phyloP scores from a whole-genome alignment of 1,140 invertebrate species.

The Plodia interpunctella region DNA sequence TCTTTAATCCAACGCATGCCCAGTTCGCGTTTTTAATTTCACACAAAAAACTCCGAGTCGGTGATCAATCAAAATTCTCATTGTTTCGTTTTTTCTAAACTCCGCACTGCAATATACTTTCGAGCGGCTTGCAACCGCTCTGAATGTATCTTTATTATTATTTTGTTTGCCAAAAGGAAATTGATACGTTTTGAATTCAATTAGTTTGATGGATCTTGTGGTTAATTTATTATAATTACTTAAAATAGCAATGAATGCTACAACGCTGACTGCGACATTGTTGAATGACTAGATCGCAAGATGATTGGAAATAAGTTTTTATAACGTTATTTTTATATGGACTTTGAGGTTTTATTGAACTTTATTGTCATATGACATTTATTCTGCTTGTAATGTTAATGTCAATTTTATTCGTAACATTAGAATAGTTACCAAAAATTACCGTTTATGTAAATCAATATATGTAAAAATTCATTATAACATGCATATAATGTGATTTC shows the following conservation, averaged over 20 bases:
- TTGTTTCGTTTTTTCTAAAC: slow-evolving; percentile 64
- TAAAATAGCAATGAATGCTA: not conserved
- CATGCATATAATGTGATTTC: too few relatives aligned
- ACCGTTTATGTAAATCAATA: too few relatives aligned
- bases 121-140: slow-evolving; percentile 63
- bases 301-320: too few relatives aligned
- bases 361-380: too few relatives aligned
- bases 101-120: slow-evolving; percentile 68
- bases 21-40: slow-evolving; percentile 74
- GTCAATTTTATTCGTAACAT: too few relatives aligned
- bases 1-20: slow-evolving; percentile 71
- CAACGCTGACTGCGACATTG: too few relatives aligned
- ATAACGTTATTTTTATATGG: too few relatives aligned
- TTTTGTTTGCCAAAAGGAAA: slow-evolving; percentile 71
- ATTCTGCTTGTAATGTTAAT: too few relatives aligned
- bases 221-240: slow-evolving; percentile 16
- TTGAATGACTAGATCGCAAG: too few relatives aligned
- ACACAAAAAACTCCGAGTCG: slow-evolving; percentile 70
- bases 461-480: too few relatives aligned
- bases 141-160: slow-evolving; percentile 70
- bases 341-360: too few relatives aligned
- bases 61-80: slow-evolving; percentile 75
- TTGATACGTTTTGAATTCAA: slow-evolving; percentile 70
- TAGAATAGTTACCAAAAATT: too few relatives aligned
- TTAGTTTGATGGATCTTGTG: slow-evolving; percentile 59